Evolutionary conservation across 2,797 vertebrate species (phyloP).

Genomic region (Alosa sapidissima): DNA sequence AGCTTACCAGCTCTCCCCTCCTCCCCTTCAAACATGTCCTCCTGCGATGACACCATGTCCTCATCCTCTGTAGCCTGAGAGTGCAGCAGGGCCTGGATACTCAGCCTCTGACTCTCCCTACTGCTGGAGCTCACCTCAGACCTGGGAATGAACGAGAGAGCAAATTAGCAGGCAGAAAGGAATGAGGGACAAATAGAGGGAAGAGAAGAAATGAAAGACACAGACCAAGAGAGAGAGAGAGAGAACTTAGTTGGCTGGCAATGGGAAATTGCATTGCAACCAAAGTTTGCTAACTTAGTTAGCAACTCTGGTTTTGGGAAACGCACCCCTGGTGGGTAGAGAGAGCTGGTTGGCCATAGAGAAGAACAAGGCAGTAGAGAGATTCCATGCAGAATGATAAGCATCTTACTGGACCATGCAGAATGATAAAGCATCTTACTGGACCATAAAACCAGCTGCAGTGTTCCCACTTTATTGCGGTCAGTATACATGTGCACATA

Average conservation of each 20-base stretch:
- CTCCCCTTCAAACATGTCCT: conserved; percentile 86
- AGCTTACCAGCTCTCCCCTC: conserved; percentile 68
- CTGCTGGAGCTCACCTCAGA: conserved; percentile 74
- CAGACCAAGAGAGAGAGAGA: too few species aligned
- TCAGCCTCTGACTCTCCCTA: conserved; percentile 55
- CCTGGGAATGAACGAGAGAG: conserved; percentile 43
- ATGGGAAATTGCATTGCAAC: too few species aligned
- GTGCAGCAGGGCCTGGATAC: conserved; percentile 67
- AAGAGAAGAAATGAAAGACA: neutral
- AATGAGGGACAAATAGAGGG: neutral
- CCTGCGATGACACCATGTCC: conserved; percentile 83
- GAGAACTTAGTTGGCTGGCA: too few species aligned
- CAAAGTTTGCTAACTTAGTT: too few species aligned
- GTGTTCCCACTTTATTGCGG: neutral
- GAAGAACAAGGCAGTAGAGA: too few species aligned
- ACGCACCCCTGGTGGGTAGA: neutral
- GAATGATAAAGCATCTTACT: neutral
- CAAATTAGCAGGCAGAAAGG: neutral
- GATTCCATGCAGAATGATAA: too few species aligned
- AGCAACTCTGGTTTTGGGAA: too few species aligned
- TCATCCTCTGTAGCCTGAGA: conserved; percentile 63
- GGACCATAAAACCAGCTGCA: neutral
- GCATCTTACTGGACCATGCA: neutral
- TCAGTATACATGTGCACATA: neutral
- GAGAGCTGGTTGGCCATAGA: neutral